Evolutionary conservation across 2,113 vertebrate genomes (phyloP).

Genomic region (Percina caprodes): DNA sequence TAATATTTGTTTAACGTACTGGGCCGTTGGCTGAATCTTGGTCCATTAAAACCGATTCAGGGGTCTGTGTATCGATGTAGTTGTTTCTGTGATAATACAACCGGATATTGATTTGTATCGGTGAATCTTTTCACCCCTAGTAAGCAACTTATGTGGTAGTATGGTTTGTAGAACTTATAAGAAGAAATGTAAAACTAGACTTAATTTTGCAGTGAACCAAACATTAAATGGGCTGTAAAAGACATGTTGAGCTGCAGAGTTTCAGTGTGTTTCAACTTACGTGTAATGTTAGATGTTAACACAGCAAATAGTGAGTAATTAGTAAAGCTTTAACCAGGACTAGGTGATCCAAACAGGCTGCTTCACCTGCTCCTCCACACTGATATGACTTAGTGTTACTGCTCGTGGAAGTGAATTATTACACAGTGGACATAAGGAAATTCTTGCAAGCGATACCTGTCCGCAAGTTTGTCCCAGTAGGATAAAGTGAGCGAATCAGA

Average conservation of each 20-base stretch:
- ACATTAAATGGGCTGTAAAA: not conserved
- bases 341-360: not conserved
- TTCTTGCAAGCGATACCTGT: slow-evolving; percentile 20
- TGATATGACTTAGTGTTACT: not conserved
- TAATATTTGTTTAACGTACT: too few relatives aligned
- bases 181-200: too few relatives aligned
- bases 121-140: too few relatives aligned
- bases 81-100: too few relatives aligned
- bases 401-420: slow-evolving; percentile 20
- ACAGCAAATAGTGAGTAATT: not conserved
- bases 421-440: not conserved
- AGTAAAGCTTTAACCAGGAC: not conserved
- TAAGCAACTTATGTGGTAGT: too few relatives aligned
- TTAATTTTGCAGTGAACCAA: not conserved
- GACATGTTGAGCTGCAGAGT: not conserved
- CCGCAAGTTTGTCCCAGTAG: slow-evolving; percentile 16
- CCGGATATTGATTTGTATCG: too few relatives aligned
- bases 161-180: too few relatives aligned
- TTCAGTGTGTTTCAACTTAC: not conserved
- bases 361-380: not conserved
- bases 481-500: not conserved
- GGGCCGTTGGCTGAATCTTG: too few relatives aligned
- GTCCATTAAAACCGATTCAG: too few relatives aligned
- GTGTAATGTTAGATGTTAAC: not conserved
- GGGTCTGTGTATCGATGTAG: too few relatives aligned